Percentiles rank a stretch among this genome's conserved stretches.
Conservation (phyloP, 2,113 vertebrate genomes). For the Amphiprion percula region DNA sequence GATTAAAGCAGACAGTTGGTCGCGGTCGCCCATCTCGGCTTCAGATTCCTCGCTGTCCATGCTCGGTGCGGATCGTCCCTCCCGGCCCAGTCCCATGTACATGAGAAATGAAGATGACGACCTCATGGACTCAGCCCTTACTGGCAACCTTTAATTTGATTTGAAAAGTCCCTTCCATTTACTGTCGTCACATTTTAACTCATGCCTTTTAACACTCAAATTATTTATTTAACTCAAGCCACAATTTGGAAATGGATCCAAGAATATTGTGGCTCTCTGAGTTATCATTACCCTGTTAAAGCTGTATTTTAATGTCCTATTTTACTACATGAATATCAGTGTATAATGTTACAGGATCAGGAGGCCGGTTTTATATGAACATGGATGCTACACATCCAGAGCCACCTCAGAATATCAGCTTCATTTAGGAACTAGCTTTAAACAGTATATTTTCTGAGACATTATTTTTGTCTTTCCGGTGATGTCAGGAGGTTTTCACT, state of each 20-base stretch:
- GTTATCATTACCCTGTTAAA: conserved; percentile 29
- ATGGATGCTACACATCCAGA: conserved; percentile 2
- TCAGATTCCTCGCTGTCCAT: conserved; percentile 91
- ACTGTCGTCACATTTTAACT: conserved; percentile 24
- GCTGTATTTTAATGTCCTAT: conserved; percentile 50
- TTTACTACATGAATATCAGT: conserved; percentile 44
- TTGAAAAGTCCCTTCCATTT: conserved; percentile 9
- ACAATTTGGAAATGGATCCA: conserved; percentile 18
- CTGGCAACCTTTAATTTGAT: conserved; percentile 87
- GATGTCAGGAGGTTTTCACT: conserved; percentile 21
- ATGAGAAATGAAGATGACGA: conserved; percentile 96
- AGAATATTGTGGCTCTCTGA: conserved; percentile 1
- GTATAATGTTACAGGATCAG: neutral
- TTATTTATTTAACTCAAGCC: conserved; percentile 69
- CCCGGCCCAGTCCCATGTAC: conserved; percentile 92
- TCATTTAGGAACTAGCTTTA: conserved; percentile 30
- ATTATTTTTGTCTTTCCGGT: conserved; percentile 24
- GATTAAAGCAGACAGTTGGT: conserved; percentile 96
- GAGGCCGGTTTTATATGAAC: conserved; percentile 17
- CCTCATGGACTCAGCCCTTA: conserved; percentile 97
- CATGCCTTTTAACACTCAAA: conserved; percentile 54
- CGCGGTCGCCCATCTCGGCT: conserved; percentile 93
- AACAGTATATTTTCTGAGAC: conserved; percentile 50
- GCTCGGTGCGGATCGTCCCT: conserved; percentile 90
- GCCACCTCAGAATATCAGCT: conserved; percentile 7